Evolutionary conservation across 64 coral and sea anemone genomes (phyloP).

Genomic region (Porites australiensis): DNA sequence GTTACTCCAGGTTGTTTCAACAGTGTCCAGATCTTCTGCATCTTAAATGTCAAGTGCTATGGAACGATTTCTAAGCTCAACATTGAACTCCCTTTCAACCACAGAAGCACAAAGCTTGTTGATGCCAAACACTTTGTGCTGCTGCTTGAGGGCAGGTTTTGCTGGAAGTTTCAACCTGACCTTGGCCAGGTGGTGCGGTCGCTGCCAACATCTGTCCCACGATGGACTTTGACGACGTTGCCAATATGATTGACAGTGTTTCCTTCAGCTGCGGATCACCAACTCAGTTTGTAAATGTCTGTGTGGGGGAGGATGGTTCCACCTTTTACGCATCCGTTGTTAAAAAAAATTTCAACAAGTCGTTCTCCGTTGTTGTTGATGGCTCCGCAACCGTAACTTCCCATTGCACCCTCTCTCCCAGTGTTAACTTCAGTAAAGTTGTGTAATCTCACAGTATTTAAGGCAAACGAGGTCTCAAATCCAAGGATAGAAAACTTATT

Average conservation of each 20-base stretch:
- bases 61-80: neutral
- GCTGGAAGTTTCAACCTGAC: slow-evolving; percentile 1
- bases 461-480: too few relatives aligned
- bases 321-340: neutral
- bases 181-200: slow-evolving; percentile 31
- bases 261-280: neutral
- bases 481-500: too few relatives aligned
- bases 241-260: slow-evolving; percentile 19
- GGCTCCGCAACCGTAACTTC: neutral
- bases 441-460: too few relatives aligned
- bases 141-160: neutral
- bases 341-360: neutral
- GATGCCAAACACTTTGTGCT: neutral
- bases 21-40: neutral
- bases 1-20: too few relatives aligned
- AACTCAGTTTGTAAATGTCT: slow-evolving; percentile 30
- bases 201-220: slow-evolving; percentile 13
- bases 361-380: neutral
- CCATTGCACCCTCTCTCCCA: neutral
- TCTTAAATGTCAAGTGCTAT: neutral
- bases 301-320: neutral
- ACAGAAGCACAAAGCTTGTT: neutral
- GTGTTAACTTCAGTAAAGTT: too few relatives aligned
- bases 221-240: slow-evolving; percentile 12
- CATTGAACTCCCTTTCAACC: neutral